Evolutionary conservation across 1,140 invertebrate species (phyloP), one percentile per base, ranked within the genome.

Genomic region (Pseudomyrmex dendroicus): DNA sequence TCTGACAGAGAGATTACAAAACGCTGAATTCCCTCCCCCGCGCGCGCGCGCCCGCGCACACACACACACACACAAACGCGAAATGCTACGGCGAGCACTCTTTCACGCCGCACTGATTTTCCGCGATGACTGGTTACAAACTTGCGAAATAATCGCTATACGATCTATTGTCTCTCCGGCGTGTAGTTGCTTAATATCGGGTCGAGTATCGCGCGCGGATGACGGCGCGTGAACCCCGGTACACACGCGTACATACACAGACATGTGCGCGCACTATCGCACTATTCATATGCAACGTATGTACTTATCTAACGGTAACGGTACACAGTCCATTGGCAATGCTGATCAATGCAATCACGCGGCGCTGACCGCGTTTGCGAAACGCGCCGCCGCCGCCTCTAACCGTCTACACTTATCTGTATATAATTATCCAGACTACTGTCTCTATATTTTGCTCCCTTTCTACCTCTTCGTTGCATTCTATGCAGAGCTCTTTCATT

Each of bases 281-380:
- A 46, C 20, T 78, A 78, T 78, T 78, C 44, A 57, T 78, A 78
- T 78, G 64, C 64, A 78, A 59, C 22, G 4, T 20, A 68, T 64
- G 59, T 72, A 84, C 72, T 63, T 87, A 78, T 78, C 52, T 70
- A 78, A 77, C 73, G 62, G 35, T 84, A 70, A 82, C 83, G 9
- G 35, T 46, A 73, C 56, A 22, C 25, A 72, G 57, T 17, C 70
- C 63, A 84, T 87, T 73, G 85, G 73, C 74, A 46, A 87, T 62
- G 72, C 59, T 73, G 84, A 84, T 87, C 77, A 74, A 87, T 80
- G 86, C 73, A 80, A 56, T 80, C 63, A 46, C 70, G 54, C 54
- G 54, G 15, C 46, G 9, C 20, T 70, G 44, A 17, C 25, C 77
- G 35, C 46, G 62, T 83, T 83, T 83, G 61, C 82, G 61, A 83